A percentile compares a stretch with the other conserved stretches of the same genome.
phyloP scores from a whole-genome alignment of 2,113 vertebrate genomes.

The Ammodramus savannarum region DNA sequence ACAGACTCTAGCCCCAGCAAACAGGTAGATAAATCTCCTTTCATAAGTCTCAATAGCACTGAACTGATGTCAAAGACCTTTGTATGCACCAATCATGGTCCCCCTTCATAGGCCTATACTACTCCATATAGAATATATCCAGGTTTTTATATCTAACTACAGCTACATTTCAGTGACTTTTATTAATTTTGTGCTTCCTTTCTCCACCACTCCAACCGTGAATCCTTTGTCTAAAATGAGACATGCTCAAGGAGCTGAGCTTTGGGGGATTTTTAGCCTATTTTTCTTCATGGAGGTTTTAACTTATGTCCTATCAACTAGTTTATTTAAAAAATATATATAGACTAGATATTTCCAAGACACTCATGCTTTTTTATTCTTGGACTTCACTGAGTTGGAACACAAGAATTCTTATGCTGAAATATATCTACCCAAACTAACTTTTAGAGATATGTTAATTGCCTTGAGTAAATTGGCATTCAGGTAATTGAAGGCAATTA shows the following conservation, averaged over 20 bases:
- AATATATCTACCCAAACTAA: background rate
- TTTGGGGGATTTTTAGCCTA: fast-evolving
- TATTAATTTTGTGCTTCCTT: background rate
- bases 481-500: slow-evolving; percentile 10
- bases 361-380: background rate
- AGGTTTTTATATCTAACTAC: background rate
- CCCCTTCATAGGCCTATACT: background rate
- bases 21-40: background rate
- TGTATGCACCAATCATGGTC: background rate
- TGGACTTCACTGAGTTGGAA: background rate
- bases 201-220: background rate
- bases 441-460: background rate
- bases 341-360: background rate
- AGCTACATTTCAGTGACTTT: background rate
- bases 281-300: background rate
- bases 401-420: background rate
- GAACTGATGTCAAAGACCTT: background rate
- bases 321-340: background rate
- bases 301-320: background rate
- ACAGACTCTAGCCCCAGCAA: background rate
- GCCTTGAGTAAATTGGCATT: background rate
- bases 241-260: background rate
- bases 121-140: background rate
- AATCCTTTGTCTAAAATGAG: background rate
- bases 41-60: background rate